A percentile compares a stretch with the other conserved stretches of the same genome.
phyloP scores from a whole-genome alignment of 2,888 invertebrate species.

The Perdita meconis region DNA sequence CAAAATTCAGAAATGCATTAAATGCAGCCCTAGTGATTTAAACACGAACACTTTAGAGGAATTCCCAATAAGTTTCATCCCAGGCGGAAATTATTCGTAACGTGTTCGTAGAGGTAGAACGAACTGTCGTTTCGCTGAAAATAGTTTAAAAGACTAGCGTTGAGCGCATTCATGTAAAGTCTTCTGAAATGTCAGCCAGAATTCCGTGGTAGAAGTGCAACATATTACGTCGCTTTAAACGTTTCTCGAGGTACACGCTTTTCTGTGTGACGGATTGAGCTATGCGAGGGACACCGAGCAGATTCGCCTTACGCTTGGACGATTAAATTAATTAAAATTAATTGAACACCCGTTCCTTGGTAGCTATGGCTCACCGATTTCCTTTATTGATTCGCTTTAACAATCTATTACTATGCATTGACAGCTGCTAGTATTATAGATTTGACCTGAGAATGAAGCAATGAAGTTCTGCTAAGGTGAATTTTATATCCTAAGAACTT shows the following conservation, averaged over 20 bases:
- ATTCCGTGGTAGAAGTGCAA: constrained; percentile 6
- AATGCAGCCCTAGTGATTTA: neutral
- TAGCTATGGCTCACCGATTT: neutral
- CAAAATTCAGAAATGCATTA: neutral
- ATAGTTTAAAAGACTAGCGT: neutral
- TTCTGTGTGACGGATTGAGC: neutral
- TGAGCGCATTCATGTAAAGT: neutral
- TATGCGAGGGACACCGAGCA: neutral
- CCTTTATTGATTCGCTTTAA: too few species aligned
- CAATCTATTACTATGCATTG: neutral
- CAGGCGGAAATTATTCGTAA: constrained; percentile 14
- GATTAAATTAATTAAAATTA: constrained; percentile 38
- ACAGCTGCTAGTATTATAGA: neutral
- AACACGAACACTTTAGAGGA: neutral
- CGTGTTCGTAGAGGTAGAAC: neutral
- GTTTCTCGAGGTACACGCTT: neutral
- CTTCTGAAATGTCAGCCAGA: neutral
- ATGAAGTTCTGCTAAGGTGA: too few species aligned
- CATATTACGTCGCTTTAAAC: constrained; percentile 2
- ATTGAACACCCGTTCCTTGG: constrained; percentile 6
- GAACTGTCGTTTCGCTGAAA: constrained; percentile 5
- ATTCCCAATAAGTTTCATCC: neutral
- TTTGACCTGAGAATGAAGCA: too few species aligned
- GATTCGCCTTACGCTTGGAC: neutral
- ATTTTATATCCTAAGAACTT: too few species aligned